Percentiles rank a stretch among this genome's conserved stretches.
Conservation (phyloP, 2,113 vertebrate genomes). For the human region DNA sequence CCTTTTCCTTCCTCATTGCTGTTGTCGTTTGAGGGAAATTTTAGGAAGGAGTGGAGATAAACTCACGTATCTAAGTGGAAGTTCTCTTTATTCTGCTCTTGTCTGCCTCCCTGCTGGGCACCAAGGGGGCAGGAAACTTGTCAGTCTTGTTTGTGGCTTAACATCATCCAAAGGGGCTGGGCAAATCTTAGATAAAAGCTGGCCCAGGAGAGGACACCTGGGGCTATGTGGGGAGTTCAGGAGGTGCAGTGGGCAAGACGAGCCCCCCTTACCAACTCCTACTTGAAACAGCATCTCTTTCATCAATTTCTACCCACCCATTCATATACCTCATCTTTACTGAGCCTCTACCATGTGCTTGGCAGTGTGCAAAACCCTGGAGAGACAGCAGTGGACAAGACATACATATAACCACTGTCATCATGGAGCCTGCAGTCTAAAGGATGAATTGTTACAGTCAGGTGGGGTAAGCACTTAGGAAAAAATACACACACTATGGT, state of each 20-base stretch:
- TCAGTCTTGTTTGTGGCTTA: neutral
- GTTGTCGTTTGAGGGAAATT: neutral
- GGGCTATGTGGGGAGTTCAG: neutral
- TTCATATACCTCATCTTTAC: neutral
- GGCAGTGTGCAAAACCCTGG: neutral
- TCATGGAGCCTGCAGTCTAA: neutral
- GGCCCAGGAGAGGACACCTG: neutral
- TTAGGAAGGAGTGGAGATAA: neutral
- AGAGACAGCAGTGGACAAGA: neutral
- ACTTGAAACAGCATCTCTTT: neutral
- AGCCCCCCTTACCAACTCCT: neutral
- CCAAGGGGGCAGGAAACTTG: neutral
- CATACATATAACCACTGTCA: neutral
- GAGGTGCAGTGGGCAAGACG: neutral
- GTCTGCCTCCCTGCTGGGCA: neutral
- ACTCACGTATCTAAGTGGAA: neutral
- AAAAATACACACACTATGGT: neutral
- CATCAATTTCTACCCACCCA: neutral
- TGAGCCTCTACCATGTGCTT: neutral
- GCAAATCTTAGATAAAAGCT: neutral
- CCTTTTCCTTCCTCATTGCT: neutral
- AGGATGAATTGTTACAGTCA: neutral
- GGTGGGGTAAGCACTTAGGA: neutral
- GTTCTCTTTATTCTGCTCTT: neutral
- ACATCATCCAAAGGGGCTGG: neutral